These are phyloP conservation scores for Strongylocentrotus purpuratus DNA, from an alignment of 35 echinoderm and acorn worm species.

Conservation along the genomic window DNA sequence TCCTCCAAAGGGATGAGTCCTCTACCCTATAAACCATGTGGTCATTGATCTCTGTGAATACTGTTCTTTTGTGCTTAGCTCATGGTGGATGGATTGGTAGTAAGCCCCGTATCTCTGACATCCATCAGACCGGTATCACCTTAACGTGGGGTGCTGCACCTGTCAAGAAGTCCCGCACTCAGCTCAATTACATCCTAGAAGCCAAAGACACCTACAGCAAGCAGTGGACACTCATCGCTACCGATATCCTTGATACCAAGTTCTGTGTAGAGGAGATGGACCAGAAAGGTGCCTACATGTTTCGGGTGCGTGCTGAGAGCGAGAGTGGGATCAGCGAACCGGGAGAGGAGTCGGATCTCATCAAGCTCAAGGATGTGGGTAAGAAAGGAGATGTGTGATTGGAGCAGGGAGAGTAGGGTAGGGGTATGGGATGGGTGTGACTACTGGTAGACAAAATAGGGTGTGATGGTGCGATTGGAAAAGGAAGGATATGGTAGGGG, in stretches of 20 bases:
- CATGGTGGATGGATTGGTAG: constrained; percentile 36
- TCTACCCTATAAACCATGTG: too few relatives aligned
- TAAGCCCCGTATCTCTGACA: constrained; percentile 43
- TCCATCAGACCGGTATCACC: constrained; percentile 59
- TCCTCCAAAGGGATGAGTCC: not conserved
- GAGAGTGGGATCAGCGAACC: constrained; percentile 90
- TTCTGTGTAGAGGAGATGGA: constrained; percentile 72
- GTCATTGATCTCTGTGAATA: not conserved
- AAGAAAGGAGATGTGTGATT: constrained; percentile 13
- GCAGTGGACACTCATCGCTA: constrained; percentile 74
- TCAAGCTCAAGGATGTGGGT: constrained; percentile 66
- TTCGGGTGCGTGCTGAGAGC: constrained; percentile 80
- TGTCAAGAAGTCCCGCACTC: constrained; percentile 7
- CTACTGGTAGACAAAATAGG: too few relatives aligned
- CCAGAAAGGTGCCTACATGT: constrained; percentile 65
- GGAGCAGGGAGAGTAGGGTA: not conserved
- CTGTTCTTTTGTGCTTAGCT: not conserved
- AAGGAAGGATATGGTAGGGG: too few relatives aligned
- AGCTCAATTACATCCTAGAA: constrained; percentile 79
- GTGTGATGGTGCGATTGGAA: too few relatives aligned
- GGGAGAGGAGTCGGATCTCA: constrained; percentile 75
- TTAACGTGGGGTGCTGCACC: constrained; percentile 66
- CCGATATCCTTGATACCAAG: constrained; percentile 70
- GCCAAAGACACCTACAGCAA: constrained; percentile 60
- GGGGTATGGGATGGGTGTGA: not conserved